Evolutionary conservation across 2,888 invertebrate species (phyloP).

Genomic region (Protonemura montana): DNA sequence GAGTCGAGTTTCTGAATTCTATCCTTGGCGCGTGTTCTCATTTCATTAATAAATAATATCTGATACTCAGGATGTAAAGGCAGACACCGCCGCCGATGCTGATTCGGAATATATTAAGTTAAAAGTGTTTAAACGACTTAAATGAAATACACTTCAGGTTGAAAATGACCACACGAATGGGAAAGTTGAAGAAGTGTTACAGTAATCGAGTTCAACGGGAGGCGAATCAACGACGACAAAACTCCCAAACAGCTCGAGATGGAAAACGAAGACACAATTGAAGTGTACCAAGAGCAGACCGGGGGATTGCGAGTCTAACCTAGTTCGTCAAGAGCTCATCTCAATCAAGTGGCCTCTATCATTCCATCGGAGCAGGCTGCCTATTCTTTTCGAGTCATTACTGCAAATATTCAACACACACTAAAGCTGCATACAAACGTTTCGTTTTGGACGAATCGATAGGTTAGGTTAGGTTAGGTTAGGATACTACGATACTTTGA

Average conservation of each 20-base stretch:
- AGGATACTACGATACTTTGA: no score
- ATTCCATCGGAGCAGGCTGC: neutral
- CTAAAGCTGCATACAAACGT: no score
- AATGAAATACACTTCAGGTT: conserved; percentile 78
- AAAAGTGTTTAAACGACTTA: conserved; percentile 71
- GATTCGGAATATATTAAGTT: conserved; percentile 72
- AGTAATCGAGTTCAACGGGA: conserved; percentile 76
- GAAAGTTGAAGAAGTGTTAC: conserved; percentile 75
- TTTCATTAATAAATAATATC: conserved; percentile 50
- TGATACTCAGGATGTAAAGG: conserved; percentile 60
- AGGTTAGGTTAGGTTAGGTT: no score
- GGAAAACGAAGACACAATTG: conserved; percentile 76
- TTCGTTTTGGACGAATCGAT: no score
- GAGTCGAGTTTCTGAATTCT: no score
- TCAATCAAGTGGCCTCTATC: neutral
- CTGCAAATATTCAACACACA: no score
- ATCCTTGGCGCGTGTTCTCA: conserved; percentile 2
- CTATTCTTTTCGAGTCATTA: neutral
- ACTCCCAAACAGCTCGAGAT: conserved; percentile 74
- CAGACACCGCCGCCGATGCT: conserved; percentile 63
- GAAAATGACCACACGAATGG: conserved; percentile 76
- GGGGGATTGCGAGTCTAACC: conserved; percentile 59
- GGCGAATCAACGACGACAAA: conserved; percentile 74
- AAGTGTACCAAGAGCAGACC: conserved; percentile 73
- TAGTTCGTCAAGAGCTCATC: no score